Base-by-base conservation (phyloP, 2,797 vertebrate species). In the Squalus acanthias region DNA sequence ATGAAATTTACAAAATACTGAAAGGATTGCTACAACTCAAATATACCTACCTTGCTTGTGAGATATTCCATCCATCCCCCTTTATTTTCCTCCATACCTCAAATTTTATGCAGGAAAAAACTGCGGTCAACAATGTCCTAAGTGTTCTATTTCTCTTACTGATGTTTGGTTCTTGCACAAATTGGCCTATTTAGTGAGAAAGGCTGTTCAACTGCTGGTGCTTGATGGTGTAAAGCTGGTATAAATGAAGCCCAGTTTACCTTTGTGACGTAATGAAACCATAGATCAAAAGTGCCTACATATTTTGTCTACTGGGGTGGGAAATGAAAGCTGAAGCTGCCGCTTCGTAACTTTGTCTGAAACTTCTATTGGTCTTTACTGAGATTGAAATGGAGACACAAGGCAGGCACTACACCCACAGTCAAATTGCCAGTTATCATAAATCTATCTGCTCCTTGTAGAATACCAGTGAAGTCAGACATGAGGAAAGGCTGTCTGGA, bases 401-500 rank as follows among this genome's bases (percentile, higher is more conserved):
- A 60, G 15, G 29, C 94, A 76, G 13, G 46, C 70, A 60, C 24
- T 53, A 33, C 8, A 70, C 67, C 93, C 22, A 46, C 65, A 46
- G 22, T 95, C 69, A 67, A 67, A 29, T 76, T 60, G 46, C 70
- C n/a, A 65, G 33, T 60, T 65, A 65, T 92, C 50, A 60, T 76
- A 57, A 95, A 46, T 95, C 39, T 70, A 60, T 33, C 88, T 63
- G 57, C 57, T n/a, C 88, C 57, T 33, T 91, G 29, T 63, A 63
- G 26, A 91, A 63, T 91, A 15, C 22, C 67, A 70, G 17, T n/a
- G 70, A 76, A 53, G 50, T 95, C 70, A 95, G 70, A 76, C 70
- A 24, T 60, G 94, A 92, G 57, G 70, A 76, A 95, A 76, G 50
- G 15, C 50, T 74, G 94, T 95, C 69, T 95, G 94, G 39, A 95